These are phyloP conservation scores for Siphamia tubifer DNA, from an alignment of 2,113 vertebrate species.

Conservation along the genomic window DNA sequence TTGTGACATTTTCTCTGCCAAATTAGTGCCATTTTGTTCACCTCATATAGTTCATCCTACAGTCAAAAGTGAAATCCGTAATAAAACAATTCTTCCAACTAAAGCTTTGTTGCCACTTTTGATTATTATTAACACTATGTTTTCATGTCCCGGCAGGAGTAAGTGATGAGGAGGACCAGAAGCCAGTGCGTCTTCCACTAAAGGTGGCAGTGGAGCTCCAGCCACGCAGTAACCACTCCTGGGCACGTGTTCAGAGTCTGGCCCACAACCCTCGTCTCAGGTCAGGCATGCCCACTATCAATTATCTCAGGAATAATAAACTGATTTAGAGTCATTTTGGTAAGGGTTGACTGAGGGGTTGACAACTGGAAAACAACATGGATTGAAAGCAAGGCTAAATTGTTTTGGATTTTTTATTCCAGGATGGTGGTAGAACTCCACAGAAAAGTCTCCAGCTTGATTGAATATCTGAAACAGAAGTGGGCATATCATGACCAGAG, in stretches of 20 bases:
- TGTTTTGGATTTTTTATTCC: not conserved
- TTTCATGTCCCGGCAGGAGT: conserved; percentile 78
- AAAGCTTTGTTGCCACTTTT: not conserved
- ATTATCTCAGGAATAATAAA: too few species aligned
- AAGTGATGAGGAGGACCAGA: conserved; percentile 98
- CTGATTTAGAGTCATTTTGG: too few species aligned
- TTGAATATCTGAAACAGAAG: conserved; percentile 97
- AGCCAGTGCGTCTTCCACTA: conserved; percentile 93
- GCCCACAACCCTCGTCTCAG: conserved; percentile 98
- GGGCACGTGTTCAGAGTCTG: conserved; percentile 95
- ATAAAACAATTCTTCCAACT: not conserved
- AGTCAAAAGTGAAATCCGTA: too few species aligned
- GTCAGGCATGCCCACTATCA: conserved; percentile 65
- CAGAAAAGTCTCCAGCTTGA: conserved; percentile 96
- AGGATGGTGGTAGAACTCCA: conserved; percentile 99
- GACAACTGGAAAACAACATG: too few species aligned
- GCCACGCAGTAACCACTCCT: conserved; percentile 93
- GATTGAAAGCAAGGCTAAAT: too few species aligned
- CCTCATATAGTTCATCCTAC: too few species aligned
- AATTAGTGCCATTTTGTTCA: not conserved
- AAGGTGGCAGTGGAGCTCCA: conserved; percentile 95
- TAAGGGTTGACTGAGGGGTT: too few species aligned
- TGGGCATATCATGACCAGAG: conserved; percentile 94
- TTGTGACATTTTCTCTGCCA: not conserved
- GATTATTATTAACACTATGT: not conserved